Evolutionary conservation across 2,113 vertebrate species (phyloP).

Genomic region (Epinephelus cyanopodus): DNA sequence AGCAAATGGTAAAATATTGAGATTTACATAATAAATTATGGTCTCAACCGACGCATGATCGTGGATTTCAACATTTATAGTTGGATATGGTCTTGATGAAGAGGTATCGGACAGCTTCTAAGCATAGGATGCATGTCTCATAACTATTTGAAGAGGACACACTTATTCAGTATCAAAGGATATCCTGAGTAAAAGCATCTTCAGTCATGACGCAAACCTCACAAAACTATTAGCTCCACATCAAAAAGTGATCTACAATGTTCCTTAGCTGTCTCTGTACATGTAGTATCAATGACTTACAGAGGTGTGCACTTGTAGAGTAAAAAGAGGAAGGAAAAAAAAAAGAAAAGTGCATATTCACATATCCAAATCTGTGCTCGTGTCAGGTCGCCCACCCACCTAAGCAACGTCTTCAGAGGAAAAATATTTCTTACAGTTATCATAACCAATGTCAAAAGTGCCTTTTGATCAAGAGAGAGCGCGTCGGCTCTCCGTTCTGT

Average conservation of each 20-base stretch:
- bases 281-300: constrained; percentile 67
- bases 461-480: constrained; percentile 58
- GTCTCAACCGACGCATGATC: constrained; percentile 89
- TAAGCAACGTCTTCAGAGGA: constrained; percentile 62
- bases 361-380: constrained; percentile 69
- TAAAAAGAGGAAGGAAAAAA: constrained; percentile 24
- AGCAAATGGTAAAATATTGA: constrained; percentile 91
- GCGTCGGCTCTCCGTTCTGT: constrained; percentile 32
- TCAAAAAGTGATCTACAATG: constrained; percentile 67
- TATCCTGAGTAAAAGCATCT: constrained; percentile 81
- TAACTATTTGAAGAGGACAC: constrained; percentile 62
- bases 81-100: constrained; percentile 85
- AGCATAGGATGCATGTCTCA: constrained; percentile 68
- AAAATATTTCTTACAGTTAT: constrained; percentile 67
- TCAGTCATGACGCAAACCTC: constrained; percentile 69
- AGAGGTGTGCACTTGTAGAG: constrained; percentile 65
- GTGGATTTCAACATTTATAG: constrained; percentile 87
- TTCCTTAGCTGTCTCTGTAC: constrained; percentile 69
- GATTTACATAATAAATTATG: constrained; percentile 95
- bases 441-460: constrained; percentile 76
- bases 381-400: constrained; percentile 52
- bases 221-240: constrained; percentile 70
- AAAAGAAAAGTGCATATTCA: constrained; percentile 76
- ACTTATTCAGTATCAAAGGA: constrained; percentile 75
- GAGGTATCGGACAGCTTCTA: constrained; percentile 85